Conservation (phyloP, 2,888 invertebrate species). For the Allygus modestus region DNA sequence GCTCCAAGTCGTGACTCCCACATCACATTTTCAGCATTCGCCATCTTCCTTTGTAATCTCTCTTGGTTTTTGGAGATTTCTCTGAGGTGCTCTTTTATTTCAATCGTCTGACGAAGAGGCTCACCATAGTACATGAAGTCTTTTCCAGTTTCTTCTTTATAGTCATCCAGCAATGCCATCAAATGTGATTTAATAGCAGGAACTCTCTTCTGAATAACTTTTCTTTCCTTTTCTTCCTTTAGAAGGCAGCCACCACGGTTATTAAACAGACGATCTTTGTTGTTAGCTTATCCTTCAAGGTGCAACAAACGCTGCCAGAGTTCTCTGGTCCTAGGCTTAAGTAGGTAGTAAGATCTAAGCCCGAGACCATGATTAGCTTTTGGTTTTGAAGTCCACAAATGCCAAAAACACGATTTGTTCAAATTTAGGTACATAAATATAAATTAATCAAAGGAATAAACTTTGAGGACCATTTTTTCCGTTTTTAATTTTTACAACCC, state of each 20-base stretch:
- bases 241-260: slow-evolving; percentile 93
- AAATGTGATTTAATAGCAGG: slow-evolving; percentile 86
- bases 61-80: slow-evolving; percentile 76
- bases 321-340: too few relatives aligned
- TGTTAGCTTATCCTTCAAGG: slow-evolving; percentile 85
- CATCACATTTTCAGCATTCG: slow-evolving; percentile 9
- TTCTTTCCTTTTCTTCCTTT: slow-evolving; percentile 92
- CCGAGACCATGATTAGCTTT: too few relatives aligned
- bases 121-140: slow-evolving; percentile 82
- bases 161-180: slow-evolving; percentile 77
- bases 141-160: slow-evolving; percentile 77
- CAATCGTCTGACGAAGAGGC: slow-evolving; percentile 80
- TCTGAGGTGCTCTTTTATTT: slow-evolving; percentile 80
- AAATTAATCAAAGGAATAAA: too few relatives aligned
- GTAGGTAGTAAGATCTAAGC: too few relatives aligned
- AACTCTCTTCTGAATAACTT: slow-evolving; percentile 83
- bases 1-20: not conserved
- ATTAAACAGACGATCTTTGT: slow-evolving; percentile 84
- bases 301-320: slow-evolving; percentile 88
- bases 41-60: slow-evolving; percentile 47
- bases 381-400: too few relatives aligned
- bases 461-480: too few relatives aligned
- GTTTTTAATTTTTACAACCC: too few relatives aligned
- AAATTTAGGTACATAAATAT: too few relatives aligned
- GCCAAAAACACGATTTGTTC: too few relatives aligned